Conservation (phyloP, 2,797 vertebrate species). For the Cirrhinus mrigala region DNA sequence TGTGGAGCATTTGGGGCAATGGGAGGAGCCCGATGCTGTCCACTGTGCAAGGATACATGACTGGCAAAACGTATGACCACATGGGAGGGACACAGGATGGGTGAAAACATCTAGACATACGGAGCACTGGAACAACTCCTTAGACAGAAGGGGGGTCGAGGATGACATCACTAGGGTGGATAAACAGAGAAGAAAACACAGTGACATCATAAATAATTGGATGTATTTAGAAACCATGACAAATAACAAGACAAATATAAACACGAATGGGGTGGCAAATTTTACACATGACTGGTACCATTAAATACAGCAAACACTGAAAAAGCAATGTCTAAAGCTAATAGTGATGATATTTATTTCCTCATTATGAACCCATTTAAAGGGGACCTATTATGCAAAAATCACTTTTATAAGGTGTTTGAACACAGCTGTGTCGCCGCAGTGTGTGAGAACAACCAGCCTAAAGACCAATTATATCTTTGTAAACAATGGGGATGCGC, state of each 20-base stretch:
- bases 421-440: too few relatives aligned
- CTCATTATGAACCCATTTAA: not conserved
- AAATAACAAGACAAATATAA: not conserved
- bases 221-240: not conserved
- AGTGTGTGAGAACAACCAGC: too few relatives aligned
- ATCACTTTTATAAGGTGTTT: too few relatives aligned
- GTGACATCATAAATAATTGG: not conserved
- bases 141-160: conserved; percentile 61
- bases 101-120: conserved; percentile 75
- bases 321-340: not conserved
- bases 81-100: conserved; percentile 76
- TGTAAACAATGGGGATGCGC: too few relatives aligned
- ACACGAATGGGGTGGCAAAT: not conserved
- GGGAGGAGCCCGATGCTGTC: conserved; percentile 52
- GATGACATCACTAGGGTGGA: conserved; percentile 50
- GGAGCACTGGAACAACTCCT: conserved; percentile 74
- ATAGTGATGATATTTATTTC: not conserved
- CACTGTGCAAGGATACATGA: conserved; percentile 71
- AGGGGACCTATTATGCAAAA: too few relatives aligned
- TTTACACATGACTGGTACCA: not conserved
- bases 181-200: conserved; percentile 12
- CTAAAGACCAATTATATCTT: too few relatives aligned
- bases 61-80: conserved; percentile 79
- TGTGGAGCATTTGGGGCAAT: conserved; percentile 72
- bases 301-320: not conserved